phyloP scores from a whole-genome alignment of 2,888 invertebrate species.

The Synergus gifuensis region DNA sequence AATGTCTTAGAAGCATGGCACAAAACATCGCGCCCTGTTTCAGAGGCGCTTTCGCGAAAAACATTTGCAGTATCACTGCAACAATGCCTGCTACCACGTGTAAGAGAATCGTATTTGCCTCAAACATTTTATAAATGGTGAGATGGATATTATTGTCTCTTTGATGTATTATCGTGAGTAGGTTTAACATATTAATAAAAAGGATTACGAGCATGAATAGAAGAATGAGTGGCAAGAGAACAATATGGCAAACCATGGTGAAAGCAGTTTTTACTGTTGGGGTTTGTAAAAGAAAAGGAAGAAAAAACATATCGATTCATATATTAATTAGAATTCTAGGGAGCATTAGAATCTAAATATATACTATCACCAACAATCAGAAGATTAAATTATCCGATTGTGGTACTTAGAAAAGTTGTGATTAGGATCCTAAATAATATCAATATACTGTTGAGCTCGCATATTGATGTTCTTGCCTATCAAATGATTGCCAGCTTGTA shows the following conservation, averaged over 20 bases:
- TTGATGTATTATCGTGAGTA: not conserved
- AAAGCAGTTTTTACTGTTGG: too few species aligned
- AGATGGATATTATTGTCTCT: conserved; percentile 14
- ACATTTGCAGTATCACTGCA: conserved; percentile 29
- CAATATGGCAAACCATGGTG: too few species aligned
- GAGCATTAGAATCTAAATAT: not conserved
- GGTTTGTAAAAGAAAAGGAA: too few species aligned
- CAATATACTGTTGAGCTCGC: not conserved
- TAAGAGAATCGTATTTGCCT: not conserved
- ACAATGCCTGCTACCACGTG: conserved; percentile 11
- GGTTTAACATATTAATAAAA: not conserved
- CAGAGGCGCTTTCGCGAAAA: conserved; percentile 30
- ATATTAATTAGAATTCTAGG: not conserved
- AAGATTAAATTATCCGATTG: not conserved
- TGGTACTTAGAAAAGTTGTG: not conserved
- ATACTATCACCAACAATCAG: not conserved
- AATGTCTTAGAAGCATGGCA: conserved; percentile 39
- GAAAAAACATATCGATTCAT: too few species aligned
- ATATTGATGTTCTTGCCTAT: conserved; percentile 51
- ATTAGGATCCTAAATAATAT: conserved; percentile 2
- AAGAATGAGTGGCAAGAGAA: not conserved
- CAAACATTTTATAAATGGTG: not conserved
- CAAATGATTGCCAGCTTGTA: conserved; percentile 65
- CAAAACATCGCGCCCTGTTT: conserved; percentile 24
- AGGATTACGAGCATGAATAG: not conserved